Conservation (phyloP, 1,140 invertebrate species). For the Caenorhabditis latens region DNA sequence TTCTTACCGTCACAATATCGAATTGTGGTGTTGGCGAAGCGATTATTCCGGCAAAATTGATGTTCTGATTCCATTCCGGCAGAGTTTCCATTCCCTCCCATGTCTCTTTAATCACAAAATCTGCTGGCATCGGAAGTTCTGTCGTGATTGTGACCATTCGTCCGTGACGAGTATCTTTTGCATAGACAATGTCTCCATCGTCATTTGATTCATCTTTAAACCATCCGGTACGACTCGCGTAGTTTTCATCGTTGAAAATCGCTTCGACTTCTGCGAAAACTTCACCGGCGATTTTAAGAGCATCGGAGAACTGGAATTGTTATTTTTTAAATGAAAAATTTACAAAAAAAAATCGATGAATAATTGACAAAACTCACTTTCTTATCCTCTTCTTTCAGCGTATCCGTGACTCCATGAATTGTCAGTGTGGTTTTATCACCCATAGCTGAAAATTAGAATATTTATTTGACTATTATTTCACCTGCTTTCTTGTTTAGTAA, state of each 20-base stretch:
- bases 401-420: constrained; percentile 57
- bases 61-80: constrained; percentile 64
- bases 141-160: constrained; percentile 63
- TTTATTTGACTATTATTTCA: too few species aligned
- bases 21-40: constrained; percentile 57
- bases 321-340: background rate
- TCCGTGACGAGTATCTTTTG: constrained; percentile 62
- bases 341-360: background rate
- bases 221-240: constrained; percentile 48
- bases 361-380: constrained; percentile 40
- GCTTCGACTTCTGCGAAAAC: constrained; percentile 61
- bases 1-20: constrained; percentile 60
- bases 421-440: constrained; percentile 28
- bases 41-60: constrained; percentile 58
- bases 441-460: constrained; percentile 14
- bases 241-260: constrained; percentile 57
- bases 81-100: constrained; percentile 59
- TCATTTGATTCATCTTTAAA: constrained; percentile 58
- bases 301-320: constrained; percentile 60
- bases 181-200: constrained; percentile 59
- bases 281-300: constrained; percentile 48
- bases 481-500: background rate
- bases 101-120: constrained; percentile 59
- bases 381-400: constrained; percentile 29
- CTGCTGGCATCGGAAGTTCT: constrained; percentile 33